A percentile compares a stretch with the other conserved stretches of the same genome.
phyloP scores from a whole-genome alignment of 2,113 vertebrate genomes.

The Aegithalos caudatus region DNA sequence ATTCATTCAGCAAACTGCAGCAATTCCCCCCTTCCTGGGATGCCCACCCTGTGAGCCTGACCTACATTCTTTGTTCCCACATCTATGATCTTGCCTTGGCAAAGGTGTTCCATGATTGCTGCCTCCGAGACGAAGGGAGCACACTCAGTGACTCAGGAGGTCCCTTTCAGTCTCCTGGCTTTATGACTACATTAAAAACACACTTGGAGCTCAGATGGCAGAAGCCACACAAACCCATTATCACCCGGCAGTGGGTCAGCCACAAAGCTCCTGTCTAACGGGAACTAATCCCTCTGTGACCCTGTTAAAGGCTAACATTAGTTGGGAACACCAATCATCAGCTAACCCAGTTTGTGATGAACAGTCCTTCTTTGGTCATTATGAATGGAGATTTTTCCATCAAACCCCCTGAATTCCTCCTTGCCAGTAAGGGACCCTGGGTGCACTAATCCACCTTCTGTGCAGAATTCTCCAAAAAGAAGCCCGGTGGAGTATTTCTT shows the following conservation, averaged over 20 bases:
- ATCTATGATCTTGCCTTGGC: neutral
- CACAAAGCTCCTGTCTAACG: neutral
- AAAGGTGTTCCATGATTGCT: neutral
- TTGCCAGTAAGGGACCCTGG: neutral
- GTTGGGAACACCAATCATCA: neutral
- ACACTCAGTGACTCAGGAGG: neutral
- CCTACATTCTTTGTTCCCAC: conserved; percentile 56
- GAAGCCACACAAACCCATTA: neutral
- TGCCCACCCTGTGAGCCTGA: conserved; percentile 20
- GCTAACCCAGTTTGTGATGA: neutral
- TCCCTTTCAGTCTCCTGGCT: neutral
- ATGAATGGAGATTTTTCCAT: neutral
- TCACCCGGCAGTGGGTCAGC: neutral
- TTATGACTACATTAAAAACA: neutral
- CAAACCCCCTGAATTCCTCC: neutral
- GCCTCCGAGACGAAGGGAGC: neutral
- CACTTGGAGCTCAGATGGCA: neutral
- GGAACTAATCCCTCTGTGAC: conserved; percentile 35
- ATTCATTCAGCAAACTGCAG: neutral
- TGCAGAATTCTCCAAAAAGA: neutral
- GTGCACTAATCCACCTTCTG: neutral
- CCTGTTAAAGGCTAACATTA: neutral
- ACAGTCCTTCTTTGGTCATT: neutral
- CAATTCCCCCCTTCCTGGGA: neutral
- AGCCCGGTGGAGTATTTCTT: neutral